Evolutionary conservation across 2,113 vertebrate genomes (phyloP), one percentile per base, ranked within the genome.

Genomic region (Agelaius tricolor): DNA sequence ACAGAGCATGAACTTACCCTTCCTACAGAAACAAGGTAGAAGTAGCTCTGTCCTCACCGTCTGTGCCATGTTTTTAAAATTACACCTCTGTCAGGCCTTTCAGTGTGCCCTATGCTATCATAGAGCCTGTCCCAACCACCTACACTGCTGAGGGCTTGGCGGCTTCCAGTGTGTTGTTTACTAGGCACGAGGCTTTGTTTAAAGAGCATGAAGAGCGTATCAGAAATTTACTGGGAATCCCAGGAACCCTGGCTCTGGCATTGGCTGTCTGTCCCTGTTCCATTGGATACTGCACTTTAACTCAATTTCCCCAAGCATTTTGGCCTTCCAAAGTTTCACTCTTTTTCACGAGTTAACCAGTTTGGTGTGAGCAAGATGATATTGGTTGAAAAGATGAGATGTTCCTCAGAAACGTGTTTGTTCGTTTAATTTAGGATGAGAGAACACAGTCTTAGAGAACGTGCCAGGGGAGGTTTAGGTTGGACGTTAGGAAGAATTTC

Each of bases 51-150:
- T n/a, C 12, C 58, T 73, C 9, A 3, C 7, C 6, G 9, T 55
- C 39, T 1, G 3, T 0, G 0, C 23, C 0, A 2, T 5, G 6
- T 39, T 84, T 75, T 19, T 27, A 13, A 41, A 44, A 23, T 5
- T 26, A 3, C 35, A 1, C 19, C 51, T 86, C 52, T 33, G 21
- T 68, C 41, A 13, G 54, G 61, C 44, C 17, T 59, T 66, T 30
- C 0, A 0, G 44, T 3, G 6, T 0, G 4, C 35, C 15, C 2
- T 2, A 0, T 10, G 43, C 1, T 1, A 39, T 13, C 0, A 0
- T 1, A 19, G 57, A 75, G 62, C 37, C n/a, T 1, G 0, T 15
- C 20, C 2, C 10, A 58, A 83, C 65, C 0, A 1, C n/a, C 44
- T 6, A 4, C 1, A 0, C 28, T 28, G 58, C 30, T 26, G 14